Percentiles rank a stretch among this genome's conserved stretches.
These are phyloP conservation scores for Anoplolepis gracilipes DNA, from an alignment of 1,140 invertebrate genomes.

Conservation along the genomic window DNA sequence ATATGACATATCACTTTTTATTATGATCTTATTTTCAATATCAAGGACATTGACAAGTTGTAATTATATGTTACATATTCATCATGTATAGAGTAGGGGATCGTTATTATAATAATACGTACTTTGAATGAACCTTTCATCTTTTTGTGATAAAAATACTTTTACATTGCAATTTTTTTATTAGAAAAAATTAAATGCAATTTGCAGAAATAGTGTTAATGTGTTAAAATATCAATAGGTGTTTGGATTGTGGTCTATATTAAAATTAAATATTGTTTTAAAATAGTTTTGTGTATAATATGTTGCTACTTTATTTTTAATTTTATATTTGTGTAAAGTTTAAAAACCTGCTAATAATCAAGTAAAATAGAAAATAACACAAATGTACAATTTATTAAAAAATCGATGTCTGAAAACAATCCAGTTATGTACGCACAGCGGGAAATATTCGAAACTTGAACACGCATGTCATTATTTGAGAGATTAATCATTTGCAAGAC, in stretches of 20 bases:
- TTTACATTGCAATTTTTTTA: background rate
- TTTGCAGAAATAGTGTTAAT: background rate
- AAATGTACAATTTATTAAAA: too few species aligned
- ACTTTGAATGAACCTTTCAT: too few species aligned
- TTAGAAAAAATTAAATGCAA: background rate
- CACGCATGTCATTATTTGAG: conserved; percentile 17
- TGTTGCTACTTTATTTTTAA: background rate
- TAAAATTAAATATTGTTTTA: background rate
- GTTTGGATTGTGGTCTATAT: background rate
- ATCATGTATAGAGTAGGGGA: background rate
- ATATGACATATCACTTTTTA: background rate
- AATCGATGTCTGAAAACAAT: conserved; percentile 4
- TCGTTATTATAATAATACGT: background rate
- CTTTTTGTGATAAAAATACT: background rate
- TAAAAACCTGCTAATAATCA: background rate
- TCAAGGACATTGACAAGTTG: background rate
- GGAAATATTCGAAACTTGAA: conserved; percentile 29
- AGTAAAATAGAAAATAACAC: background rate
- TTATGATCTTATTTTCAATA: background rate
- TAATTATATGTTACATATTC: background rate
- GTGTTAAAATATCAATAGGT: background rate
- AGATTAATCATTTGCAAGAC: conserved; percentile 45
- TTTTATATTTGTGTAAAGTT: background rate
- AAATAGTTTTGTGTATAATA: background rate
- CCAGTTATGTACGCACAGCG: conserved; percentile 11